Evolutionary conservation across 2,113 vertebrate genomes (phyloP).

Genomic region (Zingel zingel): DNA sequence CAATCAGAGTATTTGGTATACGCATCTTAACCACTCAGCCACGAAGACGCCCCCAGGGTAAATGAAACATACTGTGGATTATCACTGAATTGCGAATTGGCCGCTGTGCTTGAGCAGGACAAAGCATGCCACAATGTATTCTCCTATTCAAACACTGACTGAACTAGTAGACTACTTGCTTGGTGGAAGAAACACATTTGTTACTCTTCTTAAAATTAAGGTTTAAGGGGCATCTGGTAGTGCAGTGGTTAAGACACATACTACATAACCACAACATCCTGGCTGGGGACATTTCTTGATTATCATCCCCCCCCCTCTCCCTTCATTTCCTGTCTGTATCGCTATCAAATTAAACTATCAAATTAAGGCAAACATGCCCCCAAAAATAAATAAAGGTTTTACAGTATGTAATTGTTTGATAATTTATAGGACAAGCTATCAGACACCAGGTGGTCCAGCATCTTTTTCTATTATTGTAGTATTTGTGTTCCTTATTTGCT

Average conservation of each 20-base stretch:
- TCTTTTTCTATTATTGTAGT: constrained; percentile 2
- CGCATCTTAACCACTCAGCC: background rate
- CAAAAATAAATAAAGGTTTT: background rate
- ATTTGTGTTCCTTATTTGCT: constrained; percentile 31
- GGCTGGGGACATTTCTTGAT: background rate
- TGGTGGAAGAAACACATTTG: background rate
- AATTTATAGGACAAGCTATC: background rate
- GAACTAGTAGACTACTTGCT: background rate
- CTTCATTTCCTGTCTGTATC: constrained; percentile 8
- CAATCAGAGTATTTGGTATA: background rate
- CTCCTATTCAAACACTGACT: background rate
- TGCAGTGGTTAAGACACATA: background rate
- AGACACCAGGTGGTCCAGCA: constrained; percentile 16
- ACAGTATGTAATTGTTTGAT: background rate
- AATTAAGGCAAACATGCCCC: background rate
- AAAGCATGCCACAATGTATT: background rate
- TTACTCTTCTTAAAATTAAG: background rate
- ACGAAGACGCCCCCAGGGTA: background rate
- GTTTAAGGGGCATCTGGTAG: background rate
- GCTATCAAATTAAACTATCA: background rate
- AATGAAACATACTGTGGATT: background rate
- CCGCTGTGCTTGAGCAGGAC: background rate
- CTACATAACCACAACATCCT: background rate
- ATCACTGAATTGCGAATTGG: background rate
- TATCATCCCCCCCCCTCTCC: background rate